phyloP scores from a whole-genome alignment of 2,888 invertebrate species.

The Acleris sparsana region DNA sequence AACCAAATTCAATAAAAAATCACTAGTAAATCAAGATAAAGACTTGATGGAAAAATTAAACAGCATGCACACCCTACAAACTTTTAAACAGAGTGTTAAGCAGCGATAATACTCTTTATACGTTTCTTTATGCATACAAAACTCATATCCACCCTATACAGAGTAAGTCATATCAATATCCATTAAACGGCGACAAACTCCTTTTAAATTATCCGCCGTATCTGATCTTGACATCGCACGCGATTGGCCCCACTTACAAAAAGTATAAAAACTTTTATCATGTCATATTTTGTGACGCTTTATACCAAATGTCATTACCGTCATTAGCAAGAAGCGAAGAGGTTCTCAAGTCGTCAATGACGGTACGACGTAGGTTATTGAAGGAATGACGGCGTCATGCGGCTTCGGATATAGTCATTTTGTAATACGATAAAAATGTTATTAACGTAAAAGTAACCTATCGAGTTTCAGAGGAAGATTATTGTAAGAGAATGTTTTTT shows the following conservation, averaged over 20 bases:
- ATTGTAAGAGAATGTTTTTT: neutral
- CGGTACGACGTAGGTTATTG: constrained; percentile 30
- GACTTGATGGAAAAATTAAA: too few species aligned
- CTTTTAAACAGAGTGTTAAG: too few species aligned
- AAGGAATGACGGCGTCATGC: constrained; percentile 26
- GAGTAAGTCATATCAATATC: neutral
- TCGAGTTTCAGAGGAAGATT: constrained; percentile 18
- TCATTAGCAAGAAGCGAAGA: constrained; percentile 27
- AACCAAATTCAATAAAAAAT: too few species aligned
- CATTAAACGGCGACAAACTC: neutral
- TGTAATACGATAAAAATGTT: constrained; percentile 18
- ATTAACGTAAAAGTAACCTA: constrained; percentile 18
- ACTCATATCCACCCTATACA: neutral
- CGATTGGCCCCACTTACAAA: neutral
- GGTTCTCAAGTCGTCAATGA: constrained; percentile 15
- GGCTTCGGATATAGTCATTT: constrained; percentile 22
- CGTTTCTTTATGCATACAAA: too few species aligned
- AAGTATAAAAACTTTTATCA: constrained; percentile 4
- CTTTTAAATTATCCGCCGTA: neutral
- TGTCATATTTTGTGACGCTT: constrained; percentile 27
- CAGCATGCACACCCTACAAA: too few species aligned
- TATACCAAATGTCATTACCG: constrained; percentile 5
- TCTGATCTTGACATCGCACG: constrained; percentile 14
- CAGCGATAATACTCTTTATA: too few species aligned
- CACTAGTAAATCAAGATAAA: too few species aligned